phyloP scores from a whole-genome alignment of 2,113 vertebrate species.

The Glaucidium brasilianum region DNA sequence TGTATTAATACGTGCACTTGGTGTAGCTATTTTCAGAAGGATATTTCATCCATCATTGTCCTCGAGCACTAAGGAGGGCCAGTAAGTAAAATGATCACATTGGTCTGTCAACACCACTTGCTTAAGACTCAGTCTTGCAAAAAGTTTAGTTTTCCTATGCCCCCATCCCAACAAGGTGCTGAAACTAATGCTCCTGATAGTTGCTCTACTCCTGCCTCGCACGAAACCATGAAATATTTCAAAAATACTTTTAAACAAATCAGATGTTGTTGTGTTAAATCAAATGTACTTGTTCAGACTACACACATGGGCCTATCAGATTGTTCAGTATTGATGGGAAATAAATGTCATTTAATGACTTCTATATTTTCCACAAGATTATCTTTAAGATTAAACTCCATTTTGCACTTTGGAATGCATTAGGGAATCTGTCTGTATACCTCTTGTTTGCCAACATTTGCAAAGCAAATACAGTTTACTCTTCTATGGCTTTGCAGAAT shows the following conservation, averaged over 20 bases:
- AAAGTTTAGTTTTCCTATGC: constrained; percentile 3
- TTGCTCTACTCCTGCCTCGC: not conserved
- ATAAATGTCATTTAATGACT: not conserved
- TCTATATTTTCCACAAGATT: not conserved
- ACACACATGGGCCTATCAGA: not conserved
- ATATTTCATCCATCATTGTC: constrained; percentile 77
- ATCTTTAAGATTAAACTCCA: not conserved
- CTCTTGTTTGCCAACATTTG: not conserved
- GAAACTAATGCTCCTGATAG: not conserved
- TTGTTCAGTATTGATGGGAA: not conserved
- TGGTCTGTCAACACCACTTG: constrained; percentile 72
- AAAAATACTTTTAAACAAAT: not conserved
- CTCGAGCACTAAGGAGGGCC: constrained; percentile 54
- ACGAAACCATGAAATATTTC: not conserved
- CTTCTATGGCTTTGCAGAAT: not conserved
- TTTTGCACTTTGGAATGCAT: not conserved
- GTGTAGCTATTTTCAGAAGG: constrained; percentile 75
- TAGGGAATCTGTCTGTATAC: not conserved
- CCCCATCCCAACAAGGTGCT: not conserved
- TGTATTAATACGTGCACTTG: constrained; percentile 75
- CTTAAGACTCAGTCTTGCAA: constrained; percentile 17
- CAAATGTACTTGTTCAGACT: not conserved
- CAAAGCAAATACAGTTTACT: not conserved
- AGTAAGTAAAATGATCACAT: constrained; percentile 70
- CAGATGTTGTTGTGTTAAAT: not conserved